These are phyloP conservation scores for Phortica variegata DNA, from an alignment of 1,140 invertebrate species.

Conservation along the genomic window DNA sequence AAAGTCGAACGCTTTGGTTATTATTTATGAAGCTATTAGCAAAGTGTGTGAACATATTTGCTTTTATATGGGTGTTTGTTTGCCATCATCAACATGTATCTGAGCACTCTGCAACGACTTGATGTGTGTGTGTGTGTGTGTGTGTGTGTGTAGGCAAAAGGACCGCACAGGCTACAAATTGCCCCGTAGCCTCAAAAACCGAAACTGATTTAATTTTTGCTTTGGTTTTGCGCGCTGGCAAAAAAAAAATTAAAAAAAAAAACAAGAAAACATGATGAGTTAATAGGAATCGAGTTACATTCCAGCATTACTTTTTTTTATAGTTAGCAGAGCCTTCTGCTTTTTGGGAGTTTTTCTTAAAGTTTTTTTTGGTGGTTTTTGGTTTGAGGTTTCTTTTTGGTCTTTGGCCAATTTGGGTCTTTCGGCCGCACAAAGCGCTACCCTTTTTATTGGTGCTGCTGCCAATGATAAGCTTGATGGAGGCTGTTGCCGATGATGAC, in stretches of 20 bases:
- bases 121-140: too few species aligned
- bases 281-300: conserved; percentile 57
- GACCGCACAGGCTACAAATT: conserved; percentile 53
- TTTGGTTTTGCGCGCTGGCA: conserved; percentile 19
- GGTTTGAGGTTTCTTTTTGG: too few species aligned
- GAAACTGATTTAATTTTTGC: conserved; percentile 51
- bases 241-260: conserved; percentile 12
- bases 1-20: conserved; percentile 53
- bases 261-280: conserved; percentile 46
- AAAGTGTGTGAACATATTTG: conserved; percentile 53
- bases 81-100: too few species aligned
- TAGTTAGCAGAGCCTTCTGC: too few species aligned
- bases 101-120: too few species aligned
- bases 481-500: conserved; percentile 22
- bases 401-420: background rate
- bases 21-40: conserved; percentile 57
- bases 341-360: too few species aligned
- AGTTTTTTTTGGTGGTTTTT: too few species aligned
- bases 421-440: conserved; percentile 38
- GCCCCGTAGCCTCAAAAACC: conserved; percentile 31
- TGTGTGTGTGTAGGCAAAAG: too few species aligned
- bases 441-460: conserved; percentile 40
- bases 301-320: too few species aligned
- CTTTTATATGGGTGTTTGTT: conserved; percentile 47
- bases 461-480: conserved; percentile 7